Evolutionary conservation across 2,888 invertebrate genomes (phyloP).

Genomic region (Caenorhabditis virilis): DNA sequence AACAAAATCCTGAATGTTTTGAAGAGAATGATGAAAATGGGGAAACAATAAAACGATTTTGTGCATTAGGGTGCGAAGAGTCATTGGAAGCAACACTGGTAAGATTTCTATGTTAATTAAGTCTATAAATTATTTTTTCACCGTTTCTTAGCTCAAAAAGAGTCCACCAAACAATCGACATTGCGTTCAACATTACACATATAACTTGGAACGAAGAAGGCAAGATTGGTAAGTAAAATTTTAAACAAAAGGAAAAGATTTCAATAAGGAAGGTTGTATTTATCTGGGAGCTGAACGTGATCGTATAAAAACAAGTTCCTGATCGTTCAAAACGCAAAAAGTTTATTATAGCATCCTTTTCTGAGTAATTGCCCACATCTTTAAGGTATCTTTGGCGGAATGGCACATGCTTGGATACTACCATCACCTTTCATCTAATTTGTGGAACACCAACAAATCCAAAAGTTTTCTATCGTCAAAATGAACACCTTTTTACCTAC

Average conservation of each 20-base stretch:
- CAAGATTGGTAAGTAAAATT: slow-evolving; percentile 56
- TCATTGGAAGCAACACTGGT: slow-evolving; percentile 58
- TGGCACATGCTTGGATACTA: slow-evolving; percentile 51
- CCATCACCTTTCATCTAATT: slow-evolving; percentile 55
- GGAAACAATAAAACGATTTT: slow-evolving; percentile 49
- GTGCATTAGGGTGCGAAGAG: slow-evolving; percentile 59
- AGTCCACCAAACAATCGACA: slow-evolving; percentile 47
- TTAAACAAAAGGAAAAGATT: no score
- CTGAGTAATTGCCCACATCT: no score
- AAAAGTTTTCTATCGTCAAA: slow-evolving; percentile 54
- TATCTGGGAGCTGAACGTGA: no score
- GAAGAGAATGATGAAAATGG: slow-evolving; percentile 53
- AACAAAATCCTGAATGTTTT: slow-evolving; percentile 63
- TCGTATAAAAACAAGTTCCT: no score
- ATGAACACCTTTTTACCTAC: slow-evolving; percentile 57
- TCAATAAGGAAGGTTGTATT: no score
- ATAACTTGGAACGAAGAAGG: slow-evolving; percentile 57
- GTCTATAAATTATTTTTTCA: background rate
- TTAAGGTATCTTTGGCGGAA: slow-evolving; percentile 61
- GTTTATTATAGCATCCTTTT: no score
- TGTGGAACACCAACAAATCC: slow-evolving; percentile 61
- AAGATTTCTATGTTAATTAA: background rate
- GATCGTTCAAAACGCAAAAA: no score
- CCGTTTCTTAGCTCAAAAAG: no score
- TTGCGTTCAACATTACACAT: slow-evolving; percentile 53